Evolutionary conservation across 1,140 invertebrate genomes (phyloP), one percentile per base, ranked within the genome.

Genomic region (Lineus longissimus): DNA sequence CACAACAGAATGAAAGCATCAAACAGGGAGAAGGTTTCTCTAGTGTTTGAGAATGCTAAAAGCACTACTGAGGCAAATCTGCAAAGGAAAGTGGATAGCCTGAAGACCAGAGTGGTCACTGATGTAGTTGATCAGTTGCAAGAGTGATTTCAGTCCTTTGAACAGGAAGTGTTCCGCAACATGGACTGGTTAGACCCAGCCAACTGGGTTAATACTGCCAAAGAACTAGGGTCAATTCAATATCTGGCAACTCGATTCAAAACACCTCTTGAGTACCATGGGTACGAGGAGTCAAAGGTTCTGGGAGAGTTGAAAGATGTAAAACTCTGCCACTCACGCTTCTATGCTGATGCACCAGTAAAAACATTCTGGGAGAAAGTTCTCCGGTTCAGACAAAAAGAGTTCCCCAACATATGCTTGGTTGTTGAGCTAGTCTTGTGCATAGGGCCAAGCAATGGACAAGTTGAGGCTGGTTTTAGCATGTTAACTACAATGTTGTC

Each of bases 351-450:
- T 51, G n/a, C 4, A 51, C n/a, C n/a, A 43, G 40, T 43, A 23
- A 27, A 27, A n/a, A 51, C 9, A 7, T 51, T 51, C 6, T 51
- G 47, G 47, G 19, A 51, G 25, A 51, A 51, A 27, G n/a, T 51
- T 51, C 25, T 51, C 47, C 19, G 4, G 6, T 23, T 7, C 25
- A 51, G 47, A 27, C 6, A n/a, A n/a, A 51, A 51, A n/a, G 19
- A 51, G n/a, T 51, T 7, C 47, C 47, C 47, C n/a, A 51, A 51
- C 25, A 51, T 51, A 19, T 51, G 47, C 9, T n/a, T 51, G 47
- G 4, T 51, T 4, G 47, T 51, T 6, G 47, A 51, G 47, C 6
- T 51, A 7, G 47, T 51, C 9, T n/a, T 51, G 4, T 7, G 47
- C n/a, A 9, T 51, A 6, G 47, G 47, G 25, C 47, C 47, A 51